These are phyloP conservation scores for Carlito syrichta DNA, from an alignment of 2,113 vertebrate genomes.

Conservation along the genomic window DNA sequence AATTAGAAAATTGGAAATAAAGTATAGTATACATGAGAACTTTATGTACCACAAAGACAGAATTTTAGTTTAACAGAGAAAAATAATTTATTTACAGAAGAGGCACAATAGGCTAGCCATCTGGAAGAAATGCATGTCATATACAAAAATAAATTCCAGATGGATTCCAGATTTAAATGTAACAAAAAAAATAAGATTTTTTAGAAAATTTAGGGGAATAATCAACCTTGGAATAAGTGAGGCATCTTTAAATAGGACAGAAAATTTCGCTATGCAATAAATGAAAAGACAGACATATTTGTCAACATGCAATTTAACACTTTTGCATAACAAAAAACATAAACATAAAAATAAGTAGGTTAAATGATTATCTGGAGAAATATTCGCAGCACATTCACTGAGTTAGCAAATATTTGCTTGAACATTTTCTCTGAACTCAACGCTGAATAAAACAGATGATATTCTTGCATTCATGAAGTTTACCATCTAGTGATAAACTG, in stretches of 20 bases:
- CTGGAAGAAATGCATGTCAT: slow-evolving; percentile 68
- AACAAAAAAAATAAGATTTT: slow-evolving; percentile 52
- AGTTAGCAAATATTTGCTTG: slow-evolving; percentile 42
- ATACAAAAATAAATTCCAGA: slow-evolving; percentile 66
- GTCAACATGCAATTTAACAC: slow-evolving; percentile 33
- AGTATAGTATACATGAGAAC: background rate
- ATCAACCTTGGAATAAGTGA: slow-evolving; percentile 43
- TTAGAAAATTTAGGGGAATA: slow-evolving; percentile 55
- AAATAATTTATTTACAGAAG: slow-evolving; percentile 61
- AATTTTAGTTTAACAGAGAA: slow-evolving; percentile 48
- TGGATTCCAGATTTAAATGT: slow-evolving; percentile 62
- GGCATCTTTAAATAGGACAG: slow-evolving; percentile 38
- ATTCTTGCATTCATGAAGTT: background rate
- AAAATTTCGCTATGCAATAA: slow-evolving; percentile 39
- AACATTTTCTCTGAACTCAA: background rate
- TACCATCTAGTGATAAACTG: background rate
- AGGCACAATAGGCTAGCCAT: slow-evolving; percentile 44
- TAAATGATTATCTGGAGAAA: slow-evolving; percentile 10
- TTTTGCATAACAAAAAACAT: slow-evolving; percentile 35
- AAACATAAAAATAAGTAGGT: slow-evolving; percentile 29
- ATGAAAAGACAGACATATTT: slow-evolving; percentile 54
- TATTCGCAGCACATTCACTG: slow-evolving; percentile 17
- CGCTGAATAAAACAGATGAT: background rate
- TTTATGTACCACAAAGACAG: slow-evolving; percentile 54
- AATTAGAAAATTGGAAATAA: background rate